Evolutionary conservation across 2,113 vertebrate species (phyloP), one percentile per base, ranked within the genome.

Genomic region (Mesocricetus auratus): DNA sequence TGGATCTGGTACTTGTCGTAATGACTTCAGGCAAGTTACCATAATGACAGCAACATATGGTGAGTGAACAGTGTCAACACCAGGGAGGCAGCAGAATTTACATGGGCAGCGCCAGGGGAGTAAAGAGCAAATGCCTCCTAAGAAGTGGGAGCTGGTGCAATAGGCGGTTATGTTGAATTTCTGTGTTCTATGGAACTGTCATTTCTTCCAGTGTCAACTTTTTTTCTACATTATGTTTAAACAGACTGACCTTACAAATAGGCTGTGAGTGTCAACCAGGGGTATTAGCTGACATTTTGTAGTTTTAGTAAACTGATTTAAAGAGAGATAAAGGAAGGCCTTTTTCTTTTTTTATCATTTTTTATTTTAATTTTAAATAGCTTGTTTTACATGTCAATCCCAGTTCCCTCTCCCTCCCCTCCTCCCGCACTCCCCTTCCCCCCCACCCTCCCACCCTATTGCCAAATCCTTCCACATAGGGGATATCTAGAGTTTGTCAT

Each of bases 1-100:
- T 93, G 29, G 85, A 64, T 95, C 39, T 96, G 36, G 90, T 82
- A 73, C 90, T 96, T 95, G 60, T 92, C 90, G 94, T 82, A 97
- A 94, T 36, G 96, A 68, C 85, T 42, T 53, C 39, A 93, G 87
- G 91, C 64, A 95, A 90, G 62, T 77, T 53, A 83, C 22, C 75
- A 83, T 93, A 93, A 93, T 75, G 74, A 96, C 42, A 82, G 36
- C 29, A 82, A 31, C 79, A 96, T 94, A 95, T 83, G 93, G 90
- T 85, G 42, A 74, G 47, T 90, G 85, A 93, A 86, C 69, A 94
- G 45, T 83, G 85, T 78, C 66, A 86, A 17, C 4, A 16, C 58
- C 19, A 78, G 93, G 24, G 42, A 96, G 29, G 42, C 5, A 78
- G 16, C 26, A 29, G 82, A 91, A 94, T 94, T 96, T 93, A 92